These are phyloP conservation scores for Sternarchorhynchus goeldii DNA, from an alignment of 2,797 vertebrate genomes.

Conservation along the genomic window DNA sequence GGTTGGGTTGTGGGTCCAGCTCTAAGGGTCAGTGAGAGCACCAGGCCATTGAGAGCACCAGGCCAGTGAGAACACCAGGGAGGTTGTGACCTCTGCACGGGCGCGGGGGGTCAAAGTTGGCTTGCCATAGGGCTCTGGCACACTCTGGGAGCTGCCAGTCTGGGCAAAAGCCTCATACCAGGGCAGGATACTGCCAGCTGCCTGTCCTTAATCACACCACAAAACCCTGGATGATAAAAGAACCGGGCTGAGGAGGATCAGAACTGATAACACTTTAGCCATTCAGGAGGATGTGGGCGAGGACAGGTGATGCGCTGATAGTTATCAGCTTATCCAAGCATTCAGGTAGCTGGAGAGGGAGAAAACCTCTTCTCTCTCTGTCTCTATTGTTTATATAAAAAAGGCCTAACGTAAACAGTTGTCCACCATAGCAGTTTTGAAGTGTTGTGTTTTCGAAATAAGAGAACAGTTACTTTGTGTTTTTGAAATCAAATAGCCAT, in stretches of 20 bases:
- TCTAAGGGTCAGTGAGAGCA: neutral
- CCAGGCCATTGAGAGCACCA: neutral
- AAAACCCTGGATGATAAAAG: constrained; percentile 30
- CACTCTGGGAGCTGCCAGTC: no score
- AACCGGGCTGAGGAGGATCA: constrained; percentile 3
- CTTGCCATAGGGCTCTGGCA: neutral
- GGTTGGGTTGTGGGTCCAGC: neutral
- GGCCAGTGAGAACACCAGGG: neutral
- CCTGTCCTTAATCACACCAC: constrained; percentile 20
- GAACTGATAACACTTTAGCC: constrained; percentile 18
- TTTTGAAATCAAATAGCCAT: neutral
- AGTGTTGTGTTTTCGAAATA: neutral
- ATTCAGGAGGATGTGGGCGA: constrained; percentile 14
- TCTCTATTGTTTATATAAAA: neutral
- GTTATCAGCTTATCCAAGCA: constrained; percentile 40
- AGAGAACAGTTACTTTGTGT: neutral
- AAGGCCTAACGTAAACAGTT: neutral
- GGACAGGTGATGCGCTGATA: constrained; percentile 27
- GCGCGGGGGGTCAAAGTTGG: neutral
- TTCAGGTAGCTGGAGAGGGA: constrained; percentile 25
- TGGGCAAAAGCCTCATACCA: neutral
- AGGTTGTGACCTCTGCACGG: neutral
- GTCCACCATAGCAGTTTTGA: neutral
- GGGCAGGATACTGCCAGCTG: neutral
- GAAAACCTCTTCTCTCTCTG: constrained; percentile 10